Percentiles rank a stretch among this genome's conserved stretches.
phyloP scores from a whole-genome alignment of 1,140 invertebrate species.

The Venturia canescens region DNA sequence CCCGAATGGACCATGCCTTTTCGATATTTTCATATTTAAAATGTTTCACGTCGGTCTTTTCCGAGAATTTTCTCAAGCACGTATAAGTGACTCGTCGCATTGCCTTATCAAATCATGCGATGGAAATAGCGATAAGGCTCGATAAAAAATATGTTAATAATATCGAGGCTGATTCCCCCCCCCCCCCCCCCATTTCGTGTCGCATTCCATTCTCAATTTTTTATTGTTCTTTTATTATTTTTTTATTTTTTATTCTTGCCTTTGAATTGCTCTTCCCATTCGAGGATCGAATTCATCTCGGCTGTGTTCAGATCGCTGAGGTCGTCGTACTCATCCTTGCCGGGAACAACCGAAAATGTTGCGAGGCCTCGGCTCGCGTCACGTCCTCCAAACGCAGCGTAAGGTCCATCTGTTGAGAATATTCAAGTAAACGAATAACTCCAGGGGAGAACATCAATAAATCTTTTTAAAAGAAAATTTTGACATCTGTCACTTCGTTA shows the following conservation, averaged over 20 bases:
- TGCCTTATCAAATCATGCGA: neutral
- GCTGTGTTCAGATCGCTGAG: conserved; percentile 93
- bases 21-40: too few relatives aligned
- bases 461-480: too few relatives aligned
- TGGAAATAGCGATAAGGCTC: neutral
- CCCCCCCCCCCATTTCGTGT: too few relatives aligned
- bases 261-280: conserved; percentile 98
- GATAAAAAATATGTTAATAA: neutral
- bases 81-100: too few relatives aligned
- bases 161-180: too few relatives aligned
- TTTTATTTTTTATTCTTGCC: conserved; percentile 78
- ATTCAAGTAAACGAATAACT: conserved; percentile 28
- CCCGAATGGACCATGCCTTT: too few relatives aligned
- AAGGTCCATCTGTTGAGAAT: conserved; percentile 88
- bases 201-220: too few relatives aligned
- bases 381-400: conserved; percentile 94
- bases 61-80: too few relatives aligned
- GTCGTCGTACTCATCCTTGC: conserved; percentile 95
- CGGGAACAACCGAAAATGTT: conserved; percentile 91
- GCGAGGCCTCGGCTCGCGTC: conserved; percentile 97
- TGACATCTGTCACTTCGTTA: too few relatives aligned
- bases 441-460: too few relatives aligned
- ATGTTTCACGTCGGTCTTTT: too few relatives aligned
- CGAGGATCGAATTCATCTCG: conserved; percentile 91
- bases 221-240: neutral